Base-by-base conservation (phyloP, 2,888 invertebrate species). In the Belgica antarctica region DNA sequence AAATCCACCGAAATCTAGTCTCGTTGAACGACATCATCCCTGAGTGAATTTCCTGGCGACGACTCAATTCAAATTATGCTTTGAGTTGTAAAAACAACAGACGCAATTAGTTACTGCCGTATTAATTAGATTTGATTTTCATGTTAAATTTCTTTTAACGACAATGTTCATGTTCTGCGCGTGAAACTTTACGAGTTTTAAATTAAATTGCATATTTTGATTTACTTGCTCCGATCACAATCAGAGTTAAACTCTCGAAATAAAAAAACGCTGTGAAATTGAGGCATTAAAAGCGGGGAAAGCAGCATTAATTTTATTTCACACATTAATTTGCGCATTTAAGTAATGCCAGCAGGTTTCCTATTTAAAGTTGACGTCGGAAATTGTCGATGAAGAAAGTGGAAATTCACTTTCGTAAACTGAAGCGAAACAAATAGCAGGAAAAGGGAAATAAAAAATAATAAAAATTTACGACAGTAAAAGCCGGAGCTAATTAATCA, bases 401-500 rank as follows among this genome's bases (percentile, higher is more conserved):
- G 52, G 22, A 52, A 52, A 22, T 52, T 52, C 22, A 52, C 4
- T 52, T 52, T 22, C 41, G 41, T 41, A 41, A 41, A 41, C 15
- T 2, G 4, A 41, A 10, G 41, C 3, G 5, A 41, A 41, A 10
- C 41, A 12, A 15, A 41, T n/a, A 41, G 41, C 12, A 41, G 41
- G 41, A 41, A 10, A 41, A 41, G 52, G 52, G 22, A 41, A 41
- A 52, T 17, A 8, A 52, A n/a, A 52, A 52, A 22, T 52, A 52
- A 52, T 52, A 52, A 52, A 52, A 7, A 7, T 52, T 52, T 52
- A 52, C 52, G 52, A 52, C 22, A 52, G 7, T n/a, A 22, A 52
- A 52, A 52, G 52, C 17, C 52, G 52, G 52, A 52, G 22, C 52
- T 52, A 52, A 52, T 52, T 52, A 52, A 52, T 52, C 17, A 52